Percentiles rank a stretch among this genome's conserved stretches.
Conservation (phyloP, 2,888 invertebrate genomes). For the Mythimna albipuncta region DNA sequence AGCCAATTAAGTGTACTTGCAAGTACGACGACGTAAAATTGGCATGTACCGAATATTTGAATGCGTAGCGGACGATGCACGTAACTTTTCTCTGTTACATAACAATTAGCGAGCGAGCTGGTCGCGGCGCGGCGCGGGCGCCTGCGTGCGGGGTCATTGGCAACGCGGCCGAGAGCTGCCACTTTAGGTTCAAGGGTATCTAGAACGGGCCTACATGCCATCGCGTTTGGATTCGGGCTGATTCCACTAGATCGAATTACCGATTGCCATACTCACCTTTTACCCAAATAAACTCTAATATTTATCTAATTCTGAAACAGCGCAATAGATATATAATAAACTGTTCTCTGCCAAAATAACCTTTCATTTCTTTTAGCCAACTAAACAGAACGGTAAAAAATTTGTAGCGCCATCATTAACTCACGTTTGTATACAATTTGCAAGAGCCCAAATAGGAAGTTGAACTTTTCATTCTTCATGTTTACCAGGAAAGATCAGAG, state of each 20-base stretch:
- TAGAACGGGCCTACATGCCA: conserved; percentile 84
- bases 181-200: conserved; percentile 90
- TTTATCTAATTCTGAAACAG: conserved; percentile 19
- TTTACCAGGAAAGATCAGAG: conserved; percentile 16
- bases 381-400: conserved; percentile 31
- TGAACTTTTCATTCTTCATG: conserved; percentile 3
- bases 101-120: conserved; percentile 86
- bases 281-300: conserved; percentile 13
- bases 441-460: conserved; percentile 15
- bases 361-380: conserved; percentile 35
- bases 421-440: conserved; percentile 17
- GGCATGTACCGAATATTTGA: conserved; percentile 78
- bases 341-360: conserved; percentile 26
- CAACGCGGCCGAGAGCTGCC: conserved; percentile 91
- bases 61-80: conserved; percentile 75
- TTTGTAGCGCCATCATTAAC: conserved; percentile 22
- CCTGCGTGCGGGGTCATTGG: conserved; percentile 92
- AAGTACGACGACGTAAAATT: conserved; percentile 72
- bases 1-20: conserved; percentile 75
- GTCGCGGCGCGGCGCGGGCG: conserved; percentile 82
- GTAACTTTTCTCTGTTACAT: conserved; percentile 86
- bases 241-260: conserved; percentile 35
- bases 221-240: conserved; percentile 62
- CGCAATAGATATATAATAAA: conserved; percentile 2
- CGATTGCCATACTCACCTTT: conserved; percentile 27